Conservation (phyloP, 2,797 vertebrate genomes). For the Typhlichthys subterraneus region DNA sequence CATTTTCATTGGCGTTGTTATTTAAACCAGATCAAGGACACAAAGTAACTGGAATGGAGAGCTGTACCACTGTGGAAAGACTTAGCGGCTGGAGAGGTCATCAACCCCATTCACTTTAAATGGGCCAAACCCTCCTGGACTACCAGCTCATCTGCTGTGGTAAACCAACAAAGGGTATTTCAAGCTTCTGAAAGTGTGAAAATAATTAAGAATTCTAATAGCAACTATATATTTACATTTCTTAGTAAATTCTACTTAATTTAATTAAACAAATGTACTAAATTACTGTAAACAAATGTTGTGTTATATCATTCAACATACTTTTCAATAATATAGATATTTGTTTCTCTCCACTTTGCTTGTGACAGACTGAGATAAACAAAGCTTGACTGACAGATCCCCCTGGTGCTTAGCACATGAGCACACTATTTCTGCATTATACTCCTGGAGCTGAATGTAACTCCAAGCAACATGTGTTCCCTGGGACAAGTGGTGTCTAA, state of each 20-base stretch:
- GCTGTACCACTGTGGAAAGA: conserved; percentile 17
- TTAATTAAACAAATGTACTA: no score
- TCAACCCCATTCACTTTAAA: conserved; percentile 35
- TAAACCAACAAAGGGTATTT: no score
- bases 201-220: no score
- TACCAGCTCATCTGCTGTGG: conserved; percentile 15
- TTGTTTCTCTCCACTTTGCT: no score
- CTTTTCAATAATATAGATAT: no score
- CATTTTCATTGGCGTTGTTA: conserved; percentile 68
- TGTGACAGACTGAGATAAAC: no score
- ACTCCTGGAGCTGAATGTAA: conserved; percentile 44
- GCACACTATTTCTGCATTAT: conserved; percentile 39
- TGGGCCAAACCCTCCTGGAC: conserved; percentile 58
- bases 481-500: conserved; percentile 35
- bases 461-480: conserved; percentile 55
- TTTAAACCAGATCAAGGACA: conserved; percentile 73
- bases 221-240: no score
- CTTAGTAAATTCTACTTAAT: no score
- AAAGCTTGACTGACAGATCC: no score
- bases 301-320: no score
- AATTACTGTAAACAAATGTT: no score
- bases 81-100: conserved; percentile 13
- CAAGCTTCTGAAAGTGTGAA: no score
- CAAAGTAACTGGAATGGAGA: conserved; percentile 47
- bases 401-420: conserved; percentile 12